Conservation (phyloP, 2,113 vertebrate species). For the Pomatorhinus ruficollis region DNA sequence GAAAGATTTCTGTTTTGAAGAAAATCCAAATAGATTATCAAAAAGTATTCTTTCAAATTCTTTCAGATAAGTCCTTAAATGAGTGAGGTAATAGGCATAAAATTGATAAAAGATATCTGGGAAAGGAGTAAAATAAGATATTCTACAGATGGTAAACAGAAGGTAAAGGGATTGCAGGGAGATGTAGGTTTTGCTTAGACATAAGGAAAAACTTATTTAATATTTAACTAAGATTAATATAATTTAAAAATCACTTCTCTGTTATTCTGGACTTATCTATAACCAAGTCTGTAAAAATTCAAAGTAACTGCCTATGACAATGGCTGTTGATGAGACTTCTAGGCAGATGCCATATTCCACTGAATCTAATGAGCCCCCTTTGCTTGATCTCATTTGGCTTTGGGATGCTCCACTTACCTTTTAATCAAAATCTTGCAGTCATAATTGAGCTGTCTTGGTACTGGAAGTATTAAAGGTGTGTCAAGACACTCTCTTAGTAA, state of each 20-base stretch:
- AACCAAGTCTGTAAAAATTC: background rate
- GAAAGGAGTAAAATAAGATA: background rate
- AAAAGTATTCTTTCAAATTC: background rate
- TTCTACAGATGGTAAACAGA: background rate
- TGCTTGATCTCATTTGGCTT: constrained; percentile 52
- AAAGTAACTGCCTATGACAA: background rate
- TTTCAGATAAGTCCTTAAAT: background rate
- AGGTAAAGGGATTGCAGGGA: background rate
- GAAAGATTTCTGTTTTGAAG: background rate
- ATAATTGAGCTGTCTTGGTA: constrained; percentile 65
- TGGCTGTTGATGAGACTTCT: background rate
- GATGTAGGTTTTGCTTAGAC: background rate
- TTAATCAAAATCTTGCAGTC: constrained; percentile 62
- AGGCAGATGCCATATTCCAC: background rate
- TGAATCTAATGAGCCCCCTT: background rate
- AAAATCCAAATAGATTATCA: background rate
- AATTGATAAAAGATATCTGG: background rate
- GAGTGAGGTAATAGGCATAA: background rate
- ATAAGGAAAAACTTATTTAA: background rate
- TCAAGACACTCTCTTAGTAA: constrained; percentile 32
- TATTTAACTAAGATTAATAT: background rate
- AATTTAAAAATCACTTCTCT: background rate
- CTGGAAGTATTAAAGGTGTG: constrained; percentile 54
- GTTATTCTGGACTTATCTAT: background rate
- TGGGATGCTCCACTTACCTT: constrained; percentile 53